Base-by-base conservation (phyloP, 2,113 vertebrate species). In the Carettochelys insculpta region DNA sequence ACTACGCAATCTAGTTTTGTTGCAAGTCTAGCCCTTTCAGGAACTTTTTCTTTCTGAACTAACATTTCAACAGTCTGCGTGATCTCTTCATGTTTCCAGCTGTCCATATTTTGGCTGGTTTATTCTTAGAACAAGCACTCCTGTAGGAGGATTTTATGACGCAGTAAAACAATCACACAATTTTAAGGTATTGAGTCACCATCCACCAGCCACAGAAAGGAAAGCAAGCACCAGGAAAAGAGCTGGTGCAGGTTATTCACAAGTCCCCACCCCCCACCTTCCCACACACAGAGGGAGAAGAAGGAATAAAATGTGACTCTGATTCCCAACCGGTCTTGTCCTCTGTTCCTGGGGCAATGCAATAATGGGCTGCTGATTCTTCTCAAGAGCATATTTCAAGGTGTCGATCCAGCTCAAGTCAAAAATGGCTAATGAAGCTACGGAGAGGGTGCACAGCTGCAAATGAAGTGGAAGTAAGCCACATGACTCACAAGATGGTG, bases 31-130 rank as follows among this genome's bases (percentile, higher is more conserved):
- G 85, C 14, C 5, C 34, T 88, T 94, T 82, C 52, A 68, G 17
- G 83, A 89, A 73, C 43, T 85, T 47, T 93, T 94, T 94, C 95
- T 76, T 83, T 89, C 84, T 25, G 77, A 54, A 80, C 61, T 22
- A 56, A 9, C 50, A 78, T 9, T 75, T 81, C 95, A 91, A 41
- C 48, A 87, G 73, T 81, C 5, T 50, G 56, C 52, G 92, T 16
- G 86, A 34, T 77, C 43, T 2, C 77, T 87, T 47, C n/a, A 87
- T 50, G 58, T 34, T 29, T 81, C 61, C 47, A 85, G 68, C 68
- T 89, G 47, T 53, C 53, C 53, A 68, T 16, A 12, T 54, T 95
- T 77, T 80, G 61, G 41, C 11, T 76, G 47, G 6, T 1, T 1
- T 77, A 45, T 80, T 81, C 2, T 77, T 95, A 76, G 81, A 50